Percentiles rank a stretch among this genome's conserved stretches.
Conservation (phyloP, 2,888 invertebrate species). For the Drosophila nr. fundita region DNA sequence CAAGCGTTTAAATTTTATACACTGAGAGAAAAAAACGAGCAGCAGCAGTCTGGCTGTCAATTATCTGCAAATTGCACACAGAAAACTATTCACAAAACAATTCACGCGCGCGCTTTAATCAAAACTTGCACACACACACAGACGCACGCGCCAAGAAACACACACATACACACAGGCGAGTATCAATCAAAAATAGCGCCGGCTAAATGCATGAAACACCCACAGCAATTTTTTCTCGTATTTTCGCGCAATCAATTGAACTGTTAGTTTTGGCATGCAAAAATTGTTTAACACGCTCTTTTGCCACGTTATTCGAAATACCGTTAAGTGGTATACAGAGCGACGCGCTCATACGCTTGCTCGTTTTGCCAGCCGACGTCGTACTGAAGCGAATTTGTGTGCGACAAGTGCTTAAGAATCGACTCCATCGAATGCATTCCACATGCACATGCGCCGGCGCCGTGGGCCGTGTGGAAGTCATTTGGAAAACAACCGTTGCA, state of each 20-base stretch:
- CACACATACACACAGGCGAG: slow-evolving; percentile 34
- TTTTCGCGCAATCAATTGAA: slow-evolving; percentile 48
- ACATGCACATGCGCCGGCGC: slow-evolving; percentile 64
- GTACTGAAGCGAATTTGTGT: slow-evolving; percentile 56
- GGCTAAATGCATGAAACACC: slow-evolving; percentile 68
- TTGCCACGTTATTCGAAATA: slow-evolving; percentile 65
- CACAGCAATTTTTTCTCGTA: slow-evolving; percentile 22
- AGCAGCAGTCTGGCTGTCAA: slow-evolving; percentile 34
- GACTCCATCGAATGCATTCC: slow-evolving; percentile 45
- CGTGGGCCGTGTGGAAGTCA: slow-evolving; percentile 56
- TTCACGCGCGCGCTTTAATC: slow-evolving; percentile 71
- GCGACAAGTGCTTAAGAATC: slow-evolving; percentile 57
- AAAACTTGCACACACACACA: slow-evolving; percentile 36
- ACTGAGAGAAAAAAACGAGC: slow-evolving; percentile 7
- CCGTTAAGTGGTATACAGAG: slow-evolving; percentile 56
- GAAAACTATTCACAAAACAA: slow-evolving; percentile 51
- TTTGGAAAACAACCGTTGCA: slow-evolving; percentile 59
- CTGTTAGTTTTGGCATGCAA: slow-evolving; percentile 33
- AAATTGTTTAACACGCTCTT: slow-evolving; percentile 50
- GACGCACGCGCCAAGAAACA: slow-evolving; percentile 10
- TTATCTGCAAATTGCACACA: slow-evolving; percentile 64
- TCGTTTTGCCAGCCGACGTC: slow-evolving; percentile 66
- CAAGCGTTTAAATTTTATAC: slow-evolving; percentile 26
- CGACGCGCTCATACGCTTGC: slow-evolving; percentile 39
- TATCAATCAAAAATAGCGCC: slow-evolving; percentile 66